phyloP scores from a whole-genome alignment of 1,140 invertebrate species.

The Solen grandis region DNA sequence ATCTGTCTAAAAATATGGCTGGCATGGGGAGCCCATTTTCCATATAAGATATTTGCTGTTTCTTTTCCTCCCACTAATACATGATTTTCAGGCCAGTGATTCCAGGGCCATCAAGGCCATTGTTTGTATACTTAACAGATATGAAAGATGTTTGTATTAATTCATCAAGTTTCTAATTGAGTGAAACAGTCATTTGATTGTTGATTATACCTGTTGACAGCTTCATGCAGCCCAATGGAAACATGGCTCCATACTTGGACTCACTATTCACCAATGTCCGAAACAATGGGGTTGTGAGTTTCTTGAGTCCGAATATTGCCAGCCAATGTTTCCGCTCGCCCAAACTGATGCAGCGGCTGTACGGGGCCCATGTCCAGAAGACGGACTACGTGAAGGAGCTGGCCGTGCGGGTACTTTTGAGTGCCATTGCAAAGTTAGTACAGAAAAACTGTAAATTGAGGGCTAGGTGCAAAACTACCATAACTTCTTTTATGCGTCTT shows the following conservation, averaged over 20 bases:
- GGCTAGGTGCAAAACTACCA: too few species aligned
- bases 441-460: too few species aligned
- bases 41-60: not conserved
- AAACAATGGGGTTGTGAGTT: constrained; percentile 28
- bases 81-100: not conserved
- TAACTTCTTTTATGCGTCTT: too few species aligned
- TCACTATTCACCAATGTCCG: constrained; percentile 31
- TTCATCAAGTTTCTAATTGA: not conserved
- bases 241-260: constrained; percentile 22
- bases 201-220: not conserved
- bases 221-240: constrained; percentile 25
- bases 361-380: constrained; percentile 34
- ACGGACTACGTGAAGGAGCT: constrained; percentile 49
- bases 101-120: not conserved
- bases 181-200: not conserved
- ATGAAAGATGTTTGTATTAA: not conserved
- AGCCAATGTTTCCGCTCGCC: constrained; percentile 45
- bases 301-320: constrained; percentile 25
- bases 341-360: constrained; percentile 22
- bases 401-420: constrained; percentile 22
- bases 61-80: not conserved
- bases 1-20: too few species aligned
- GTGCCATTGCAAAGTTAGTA: constrained; percentile 38
- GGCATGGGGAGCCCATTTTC: too few species aligned
- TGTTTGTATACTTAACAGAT: not conserved